Conservation (phyloP, 2,797 vertebrate species). For the Myripristis jacobus region DNA sequence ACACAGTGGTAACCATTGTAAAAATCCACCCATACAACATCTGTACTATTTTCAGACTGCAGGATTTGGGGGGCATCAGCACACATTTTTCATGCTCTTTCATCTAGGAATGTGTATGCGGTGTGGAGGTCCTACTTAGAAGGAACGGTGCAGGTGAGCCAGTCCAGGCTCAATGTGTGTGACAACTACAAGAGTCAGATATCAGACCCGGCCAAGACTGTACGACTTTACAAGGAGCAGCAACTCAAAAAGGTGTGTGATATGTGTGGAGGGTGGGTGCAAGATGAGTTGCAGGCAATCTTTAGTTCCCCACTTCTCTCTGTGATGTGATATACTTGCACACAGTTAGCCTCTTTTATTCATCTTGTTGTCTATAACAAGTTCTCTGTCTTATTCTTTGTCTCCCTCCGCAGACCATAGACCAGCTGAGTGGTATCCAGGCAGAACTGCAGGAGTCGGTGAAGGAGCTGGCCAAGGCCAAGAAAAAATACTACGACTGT, state of each 20-base stretch:
- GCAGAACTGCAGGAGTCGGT: constrained; percentile 96
- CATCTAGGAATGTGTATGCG: constrained; percentile 92
- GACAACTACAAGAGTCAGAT: constrained; percentile 97
- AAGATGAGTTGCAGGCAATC: neutral
- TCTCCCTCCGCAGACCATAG: constrained; percentile 87
- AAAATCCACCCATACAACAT: constrained; percentile 13
- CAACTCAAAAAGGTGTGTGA: constrained; percentile 92
- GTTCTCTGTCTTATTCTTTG: constrained; percentile 23
- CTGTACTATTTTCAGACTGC: neutral
- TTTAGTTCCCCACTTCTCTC: constrained; percentile 26
- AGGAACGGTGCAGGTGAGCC: constrained; percentile 95
- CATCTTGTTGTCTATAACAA: constrained; percentile 25
- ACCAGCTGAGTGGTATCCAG: constrained; percentile 97
- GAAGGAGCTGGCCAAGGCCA: constrained; percentile 98
- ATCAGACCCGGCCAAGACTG: constrained; percentile 93
- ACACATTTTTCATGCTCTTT: constrained; percentile 11
- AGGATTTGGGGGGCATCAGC: constrained; percentile 13
- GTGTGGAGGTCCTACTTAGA: constrained; percentile 97
- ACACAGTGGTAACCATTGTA: neutral
- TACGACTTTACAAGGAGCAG: constrained; percentile 96
- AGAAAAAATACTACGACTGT: constrained; percentile 98
- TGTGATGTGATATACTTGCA: neutral
- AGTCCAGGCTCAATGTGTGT: constrained; percentile 94
- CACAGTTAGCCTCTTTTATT: constrained; percentile 14
- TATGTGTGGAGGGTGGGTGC: neutral